These are phyloP conservation scores for Drosophila planitibia DNA, from an alignment of 2,888 invertebrate species.

Conservation along the genomic window DNA sequence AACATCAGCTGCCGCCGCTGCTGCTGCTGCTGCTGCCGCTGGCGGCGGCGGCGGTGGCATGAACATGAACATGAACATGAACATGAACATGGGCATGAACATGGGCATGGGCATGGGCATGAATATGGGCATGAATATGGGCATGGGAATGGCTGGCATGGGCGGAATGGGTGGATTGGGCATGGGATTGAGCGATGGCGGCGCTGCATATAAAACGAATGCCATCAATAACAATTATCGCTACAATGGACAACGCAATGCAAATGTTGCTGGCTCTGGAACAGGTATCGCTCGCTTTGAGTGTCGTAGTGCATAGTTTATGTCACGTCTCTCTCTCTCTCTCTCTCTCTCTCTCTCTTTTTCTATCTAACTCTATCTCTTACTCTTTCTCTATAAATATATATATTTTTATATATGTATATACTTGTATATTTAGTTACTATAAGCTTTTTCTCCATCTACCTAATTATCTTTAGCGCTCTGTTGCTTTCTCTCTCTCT, in stretches of 20 bases:
- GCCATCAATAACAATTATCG: constrained; percentile 85
- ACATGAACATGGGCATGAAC: constrained; percentile 20
- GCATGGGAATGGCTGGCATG: constrained; percentile 39
- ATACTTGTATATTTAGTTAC: constrained; percentile 25
- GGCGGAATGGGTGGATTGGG: constrained; percentile 31
- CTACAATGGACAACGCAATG: constrained; percentile 83
- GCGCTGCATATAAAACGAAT: constrained; percentile 81
- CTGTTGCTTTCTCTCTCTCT: neutral
- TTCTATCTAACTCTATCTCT: constrained; percentile 17
- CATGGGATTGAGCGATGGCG: constrained; percentile 51
- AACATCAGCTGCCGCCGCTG: constrained; percentile 8
- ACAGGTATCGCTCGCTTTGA: constrained; percentile 82
- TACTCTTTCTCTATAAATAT: constrained; percentile 11
- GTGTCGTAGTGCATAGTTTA: constrained; percentile 51
- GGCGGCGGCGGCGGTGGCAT: constrained; percentile 20
- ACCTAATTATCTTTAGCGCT: constrained; percentile 12
- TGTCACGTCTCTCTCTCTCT: constrained; percentile 43
- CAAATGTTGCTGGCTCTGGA: constrained; percentile 70
- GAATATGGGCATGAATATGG: constrained; percentile 41
- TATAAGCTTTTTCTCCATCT: constrained; percentile 7
- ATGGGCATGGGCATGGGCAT: constrained; percentile 31
- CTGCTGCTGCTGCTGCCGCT: constrained; percentile 23
- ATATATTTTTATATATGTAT: constrained; percentile 21
- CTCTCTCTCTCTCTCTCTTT: constrained; percentile 22
- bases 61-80: constrained; percentile 25